A percentile compares a stretch with the other conserved stretches of the same genome.
Evolutionary conservation across 2,113 vertebrate genomes (phyloP).

Genomic region (Condylura cristata): DNA sequence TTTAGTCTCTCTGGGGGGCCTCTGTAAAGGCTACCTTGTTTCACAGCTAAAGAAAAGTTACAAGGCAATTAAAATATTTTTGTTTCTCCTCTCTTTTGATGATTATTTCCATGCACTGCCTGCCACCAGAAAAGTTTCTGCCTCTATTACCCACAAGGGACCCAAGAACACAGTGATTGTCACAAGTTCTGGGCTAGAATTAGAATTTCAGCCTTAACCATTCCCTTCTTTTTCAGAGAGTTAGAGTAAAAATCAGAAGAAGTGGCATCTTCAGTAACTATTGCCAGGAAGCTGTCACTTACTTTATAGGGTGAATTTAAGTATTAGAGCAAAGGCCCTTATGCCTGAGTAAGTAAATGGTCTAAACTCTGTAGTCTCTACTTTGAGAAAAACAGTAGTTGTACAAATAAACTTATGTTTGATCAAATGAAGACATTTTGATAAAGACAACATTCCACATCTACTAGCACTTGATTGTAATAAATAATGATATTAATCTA

Average conservation of each 20-base stretch:
- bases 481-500: not conserved
- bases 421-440: not conserved
- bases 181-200: not conserved
- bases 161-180: not conserved
- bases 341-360: not conserved
- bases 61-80: slow-evolving; percentile 72
- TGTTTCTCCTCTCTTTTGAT: slow-evolving; percentile 58
- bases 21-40: slow-evolving; percentile 62
- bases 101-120: slow-evolving; percentile 22
- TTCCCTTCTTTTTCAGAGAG: not conserved
- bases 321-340: not conserved
- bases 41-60: slow-evolving; percentile 70
- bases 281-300: not conserved
- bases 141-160: not conserved
- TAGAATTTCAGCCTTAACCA: not conserved
- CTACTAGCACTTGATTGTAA: not conserved
- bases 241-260: not conserved
- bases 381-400: not conserved
- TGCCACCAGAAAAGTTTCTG: not conserved
- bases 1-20: slow-evolving; percentile 63
- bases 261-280: not conserved
- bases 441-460: not conserved
- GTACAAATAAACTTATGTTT: not conserved
- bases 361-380: not conserved
- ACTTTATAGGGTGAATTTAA: not conserved